Percentiles rank a stretch among this genome's conserved stretches.
Evolutionary conservation across 2,797 vertebrate species (phyloP).

Genomic region (Pempheris klunzingeri): DNA sequence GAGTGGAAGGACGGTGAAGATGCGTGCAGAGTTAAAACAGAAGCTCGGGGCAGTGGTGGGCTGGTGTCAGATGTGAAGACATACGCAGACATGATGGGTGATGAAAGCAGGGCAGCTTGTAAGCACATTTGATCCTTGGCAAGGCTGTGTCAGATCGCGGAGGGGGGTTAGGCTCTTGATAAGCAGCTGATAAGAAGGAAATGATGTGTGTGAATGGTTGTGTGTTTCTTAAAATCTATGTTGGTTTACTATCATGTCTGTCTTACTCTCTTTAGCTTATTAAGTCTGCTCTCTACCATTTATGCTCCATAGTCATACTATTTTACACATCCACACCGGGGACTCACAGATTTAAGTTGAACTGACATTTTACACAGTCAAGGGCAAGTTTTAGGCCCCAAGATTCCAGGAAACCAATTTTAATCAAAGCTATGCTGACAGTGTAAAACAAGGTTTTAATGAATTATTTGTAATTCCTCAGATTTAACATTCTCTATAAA

Average conservation of each 20-base stretch:
- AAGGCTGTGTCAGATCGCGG: slow-evolving; percentile 24
- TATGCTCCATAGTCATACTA: slow-evolving; percentile 21
- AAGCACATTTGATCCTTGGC: slow-evolving; percentile 49
- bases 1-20: neutral
- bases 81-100: slow-evolving; percentile 47
- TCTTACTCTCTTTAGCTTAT: neutral
- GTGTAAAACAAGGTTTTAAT: slow-evolving; percentile 24
- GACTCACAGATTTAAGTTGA: slow-evolving; percentile 25
- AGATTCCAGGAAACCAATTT: slow-evolving; percentile 2
- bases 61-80: slow-evolving; percentile 57
- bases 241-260: neutral
- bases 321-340: slow-evolving; percentile 1
- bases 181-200: slow-evolving; percentile 34
- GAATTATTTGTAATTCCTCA: slow-evolving; percentile 8
- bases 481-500: neutral
- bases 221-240: neutral
- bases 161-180: neutral
- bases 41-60: slow-evolving; percentile 23
- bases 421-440: neutral
- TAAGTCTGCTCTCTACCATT: neutral
- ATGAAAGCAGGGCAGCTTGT: slow-evolving; percentile 51
- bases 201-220: neutral
- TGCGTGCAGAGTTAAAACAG: slow-evolving; percentile 24
- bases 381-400: neutral
- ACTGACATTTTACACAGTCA: slow-evolving; percentile 3